These are phyloP conservation scores for Chironomus tentans DNA, from an alignment of 2,888 invertebrate species.

Conservation along the genomic window DNA sequence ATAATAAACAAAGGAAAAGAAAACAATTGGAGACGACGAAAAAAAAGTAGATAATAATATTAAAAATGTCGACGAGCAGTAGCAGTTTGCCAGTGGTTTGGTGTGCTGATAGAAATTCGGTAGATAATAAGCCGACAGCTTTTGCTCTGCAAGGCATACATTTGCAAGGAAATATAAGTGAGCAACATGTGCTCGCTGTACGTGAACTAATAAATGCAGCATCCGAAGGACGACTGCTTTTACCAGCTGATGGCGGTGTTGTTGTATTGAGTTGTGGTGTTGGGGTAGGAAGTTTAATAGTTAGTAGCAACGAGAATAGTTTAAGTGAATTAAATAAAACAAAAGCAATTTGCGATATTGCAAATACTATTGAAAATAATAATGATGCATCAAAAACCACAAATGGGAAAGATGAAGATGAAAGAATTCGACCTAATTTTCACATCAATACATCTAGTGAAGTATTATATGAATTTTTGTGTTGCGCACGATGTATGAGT, in stretches of 20 bases:
- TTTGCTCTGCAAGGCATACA: conserved; percentile 43
- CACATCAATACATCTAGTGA: conserved; percentile 30
- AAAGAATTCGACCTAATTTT: neutral
- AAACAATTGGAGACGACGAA: no score
- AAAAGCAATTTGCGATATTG: neutral
- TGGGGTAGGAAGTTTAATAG: conserved; percentile 41
- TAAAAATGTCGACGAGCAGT: conserved; percentile 36
- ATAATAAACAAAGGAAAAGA: conserved; percentile 5
- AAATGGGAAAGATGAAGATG: no score
- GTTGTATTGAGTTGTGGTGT: conserved; percentile 42
- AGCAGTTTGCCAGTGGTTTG: conserved; percentile 40
- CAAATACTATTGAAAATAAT: neutral
- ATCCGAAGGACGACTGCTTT: conserved; percentile 41
- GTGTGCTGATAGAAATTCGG: conserved; percentile 43
- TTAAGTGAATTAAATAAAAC: neutral
- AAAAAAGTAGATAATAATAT: no score
- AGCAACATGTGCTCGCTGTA: conserved; percentile 41
- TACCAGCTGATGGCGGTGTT: conserved; percentile 42
- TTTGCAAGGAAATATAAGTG: conserved; percentile 42
- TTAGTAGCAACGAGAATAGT: conserved; percentile 30
- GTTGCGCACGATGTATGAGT: conserved; percentile 43
- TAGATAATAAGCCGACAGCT: conserved; percentile 41
- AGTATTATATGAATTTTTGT: conserved; percentile 41
- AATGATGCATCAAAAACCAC: no score
- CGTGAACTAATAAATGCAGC: conserved; percentile 42